Conservation (phyloP, 2,888 invertebrate species). For the Antheraea assamensis region DNA sequence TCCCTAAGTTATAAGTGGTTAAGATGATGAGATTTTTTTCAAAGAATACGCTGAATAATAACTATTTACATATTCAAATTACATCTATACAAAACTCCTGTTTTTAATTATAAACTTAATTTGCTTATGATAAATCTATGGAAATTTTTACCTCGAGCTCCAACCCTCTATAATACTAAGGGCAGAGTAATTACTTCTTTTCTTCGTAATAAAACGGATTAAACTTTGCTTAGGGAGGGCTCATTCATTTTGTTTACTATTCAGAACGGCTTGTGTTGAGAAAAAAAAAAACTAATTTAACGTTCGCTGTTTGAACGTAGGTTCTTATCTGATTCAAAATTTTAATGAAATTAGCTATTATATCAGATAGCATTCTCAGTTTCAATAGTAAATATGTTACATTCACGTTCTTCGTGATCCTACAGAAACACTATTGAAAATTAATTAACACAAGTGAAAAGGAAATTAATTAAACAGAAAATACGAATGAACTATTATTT, state of each 20-base stretch:
- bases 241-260: constrained; percentile 81
- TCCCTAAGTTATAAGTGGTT: neutral
- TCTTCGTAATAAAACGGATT: constrained; percentile 83
- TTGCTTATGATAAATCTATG: constrained; percentile 83
- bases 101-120: constrained; percentile 83
- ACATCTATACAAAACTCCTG: constrained; percentile 80
- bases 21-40: constrained; percentile 46
- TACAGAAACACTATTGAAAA: neutral
- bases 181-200: constrained; percentile 82
- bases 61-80: constrained; percentile 80
- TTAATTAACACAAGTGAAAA: neutral
- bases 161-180: constrained; percentile 78
- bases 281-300: constrained; percentile 76
- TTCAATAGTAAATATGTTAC: constrained; percentile 13
- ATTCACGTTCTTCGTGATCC: neutral
- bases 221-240: constrained; percentile 81
- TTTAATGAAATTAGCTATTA: constrained; percentile 64
- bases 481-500: neutral
- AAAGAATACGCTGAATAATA: constrained; percentile 53
- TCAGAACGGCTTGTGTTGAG: constrained; percentile 74
- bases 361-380: constrained; percentile 34
- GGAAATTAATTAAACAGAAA: constrained; percentile 2
- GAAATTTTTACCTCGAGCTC: constrained; percentile 79
- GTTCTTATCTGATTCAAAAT: constrained; percentile 62
- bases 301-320: constrained; percentile 60